A percentile compares a stretch with the other conserved stretches of the same genome.
Evolutionary conservation across 2,888 invertebrate genomes (phyloP).

Genomic region (Ypsolopha sequella): DNA sequence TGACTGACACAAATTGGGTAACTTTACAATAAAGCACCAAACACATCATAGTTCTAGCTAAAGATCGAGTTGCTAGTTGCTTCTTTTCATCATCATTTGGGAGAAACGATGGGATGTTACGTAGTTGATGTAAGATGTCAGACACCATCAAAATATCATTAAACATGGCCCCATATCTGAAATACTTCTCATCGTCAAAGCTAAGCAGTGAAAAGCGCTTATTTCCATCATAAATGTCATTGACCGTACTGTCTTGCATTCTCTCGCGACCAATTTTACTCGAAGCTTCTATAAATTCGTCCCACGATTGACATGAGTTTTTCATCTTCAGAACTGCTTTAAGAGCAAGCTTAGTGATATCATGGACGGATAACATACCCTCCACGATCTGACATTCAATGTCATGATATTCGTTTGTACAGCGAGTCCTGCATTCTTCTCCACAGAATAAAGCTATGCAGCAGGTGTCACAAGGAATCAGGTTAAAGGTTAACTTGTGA

Average conservation of each 20-base stretch:
- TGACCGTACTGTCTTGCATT: slow-evolving; percentile 1
- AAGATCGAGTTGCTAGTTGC: too few relatives aligned
- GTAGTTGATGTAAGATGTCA: too few relatives aligned
- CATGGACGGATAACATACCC: background rate
- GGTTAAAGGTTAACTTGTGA: slow-evolving; percentile 6
- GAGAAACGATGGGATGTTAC: too few relatives aligned
- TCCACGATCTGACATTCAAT: background rate
- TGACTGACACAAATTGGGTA: too few relatives aligned
- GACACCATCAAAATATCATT: background rate
- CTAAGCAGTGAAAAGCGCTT: slow-evolving; percentile 5
- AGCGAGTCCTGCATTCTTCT: slow-evolving; percentile 1
- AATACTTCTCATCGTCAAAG: background rate
- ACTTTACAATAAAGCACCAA: too few relatives aligned
- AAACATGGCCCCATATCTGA: background rate
- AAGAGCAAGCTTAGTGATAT: background rate
- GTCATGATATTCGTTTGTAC: slow-evolving; percentile 5
- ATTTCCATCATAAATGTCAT: slow-evolving; percentile 5
- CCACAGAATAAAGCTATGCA: slow-evolving; percentile 7
- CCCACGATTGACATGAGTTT: slow-evolving; percentile 2
- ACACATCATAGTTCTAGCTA: too few relatives aligned
- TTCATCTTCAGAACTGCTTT: background rate
- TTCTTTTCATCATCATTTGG: too few relatives aligned
- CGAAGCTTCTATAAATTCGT: slow-evolving; percentile 5
- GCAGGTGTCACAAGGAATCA: slow-evolving; percentile 8
- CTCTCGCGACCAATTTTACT: background rate